Base-by-base conservation (phyloP, 2,113 vertebrate genomes). In the Eurystomus gularis region DNA sequence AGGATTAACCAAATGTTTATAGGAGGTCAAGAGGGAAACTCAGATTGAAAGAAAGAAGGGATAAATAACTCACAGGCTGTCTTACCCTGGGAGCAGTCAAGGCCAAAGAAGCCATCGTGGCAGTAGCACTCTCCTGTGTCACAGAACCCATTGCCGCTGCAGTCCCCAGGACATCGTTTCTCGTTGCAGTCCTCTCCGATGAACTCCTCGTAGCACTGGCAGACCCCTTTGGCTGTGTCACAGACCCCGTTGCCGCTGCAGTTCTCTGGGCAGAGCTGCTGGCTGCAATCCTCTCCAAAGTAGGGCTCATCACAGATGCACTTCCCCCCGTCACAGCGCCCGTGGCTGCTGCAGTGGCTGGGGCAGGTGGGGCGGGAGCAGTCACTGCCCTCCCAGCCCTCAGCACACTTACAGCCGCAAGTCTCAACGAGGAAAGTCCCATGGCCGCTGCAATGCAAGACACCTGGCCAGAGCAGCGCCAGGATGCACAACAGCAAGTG, bases 11-110 rank as follows among this genome's bases (percentile, higher is more conserved):
- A 55, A 28, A 57, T 10, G 2, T 13, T 14, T 62, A 29, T 26
- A 28, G 58, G 14, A 86, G 48, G 25, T 20, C 23, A 48, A 42
- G 57, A 26, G 17, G 55, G 17, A 64, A 79, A 68, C 11, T 37
- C 37, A 20, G 37, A 60, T 28, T 48, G 31, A 76, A 75, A 72
- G 75, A 40, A 28, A 60, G 13, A 15, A 55, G 18, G 23, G 51
- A 76, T 29, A 69, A 66, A 18, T 14, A 70, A 51, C 16, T 23
- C 60, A 11, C 10, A 48, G 29, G 37, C 13, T 2, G 2, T 14
- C 98, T 98, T 95, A 99, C 99, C 98, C 92, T 97, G 97, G n/a
- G 98, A 98, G 83, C 99, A 99, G 96, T 98, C 98, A 4, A 97
- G 97, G 25, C 98, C 98, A 2, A 95, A 96, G 95, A 99, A 99